Conservation (phyloP, 2,888 invertebrate genomes). For the Omphaloscelis lunosa region DNA sequence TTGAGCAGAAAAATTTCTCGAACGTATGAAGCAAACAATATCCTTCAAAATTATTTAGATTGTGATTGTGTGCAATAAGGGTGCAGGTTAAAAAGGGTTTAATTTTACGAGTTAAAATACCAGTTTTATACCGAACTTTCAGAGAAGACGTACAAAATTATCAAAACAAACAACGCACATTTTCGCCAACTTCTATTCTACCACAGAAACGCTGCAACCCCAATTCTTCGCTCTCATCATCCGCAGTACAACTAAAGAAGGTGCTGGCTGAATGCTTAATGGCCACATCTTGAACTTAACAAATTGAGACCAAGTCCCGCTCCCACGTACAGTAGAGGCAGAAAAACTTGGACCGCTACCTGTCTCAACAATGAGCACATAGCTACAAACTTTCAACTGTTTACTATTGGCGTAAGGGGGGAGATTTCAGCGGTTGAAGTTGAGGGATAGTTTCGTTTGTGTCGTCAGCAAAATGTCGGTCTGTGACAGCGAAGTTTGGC, state of each 20-base stretch:
- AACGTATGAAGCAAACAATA: too few species aligned
- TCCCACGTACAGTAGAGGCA: constrained; percentile 72
- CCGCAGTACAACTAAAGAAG: constrained; percentile 43
- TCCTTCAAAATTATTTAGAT: too few species aligned
- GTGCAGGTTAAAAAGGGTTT: too few species aligned
- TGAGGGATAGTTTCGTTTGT: background rate
- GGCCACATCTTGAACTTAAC: constrained; percentile 63
- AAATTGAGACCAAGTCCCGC: constrained; percentile 68
- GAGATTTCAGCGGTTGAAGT: constrained; percentile 12
- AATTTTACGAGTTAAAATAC: too few species aligned
- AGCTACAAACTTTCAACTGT: constrained; percentile 77
- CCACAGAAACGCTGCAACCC: background rate
- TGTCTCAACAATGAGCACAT: constrained; percentile 81
- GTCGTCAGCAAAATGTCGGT: background rate
- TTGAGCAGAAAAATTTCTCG: too few species aligned
- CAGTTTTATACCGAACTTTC: background rate
- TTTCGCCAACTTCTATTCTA: background rate
- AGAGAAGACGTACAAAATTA: background rate
- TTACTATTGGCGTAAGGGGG: constrained; percentile 56
- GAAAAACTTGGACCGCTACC: constrained; percentile 79
- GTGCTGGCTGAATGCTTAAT: constrained; percentile 60
- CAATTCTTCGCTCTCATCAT: constrained; percentile 13
- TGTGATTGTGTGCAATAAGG: too few species aligned
- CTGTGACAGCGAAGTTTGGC: background rate
- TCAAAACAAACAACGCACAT: background rate